Evolutionary conservation across 2,888 invertebrate genomes (phyloP).

Genomic region (Stictocephala bisonia): DNA sequence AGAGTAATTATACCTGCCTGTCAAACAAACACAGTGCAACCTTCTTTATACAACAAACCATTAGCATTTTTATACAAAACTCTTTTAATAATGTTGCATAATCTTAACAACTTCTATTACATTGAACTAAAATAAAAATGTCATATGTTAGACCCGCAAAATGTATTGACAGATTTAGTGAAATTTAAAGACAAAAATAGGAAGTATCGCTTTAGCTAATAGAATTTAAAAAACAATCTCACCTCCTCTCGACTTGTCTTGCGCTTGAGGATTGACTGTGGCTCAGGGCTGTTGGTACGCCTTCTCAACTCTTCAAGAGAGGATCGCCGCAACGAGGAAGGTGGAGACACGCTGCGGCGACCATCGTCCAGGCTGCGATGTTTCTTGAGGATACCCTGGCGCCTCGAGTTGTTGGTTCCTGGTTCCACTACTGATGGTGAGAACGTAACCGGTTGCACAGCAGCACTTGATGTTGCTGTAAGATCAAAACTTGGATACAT

Average conservation of each 20-base stretch:
- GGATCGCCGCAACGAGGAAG: constrained; percentile 75
- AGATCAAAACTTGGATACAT: background rate
- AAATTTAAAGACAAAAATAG: no score
- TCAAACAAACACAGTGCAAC: no score
- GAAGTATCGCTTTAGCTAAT: no score
- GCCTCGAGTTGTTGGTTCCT: constrained; percentile 56
- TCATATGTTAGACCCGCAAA: no score
- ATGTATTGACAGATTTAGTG: no score
- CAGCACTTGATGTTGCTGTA: constrained; percentile 3
- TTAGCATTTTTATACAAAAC: no score
- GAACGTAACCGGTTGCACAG: constrained; percentile 72
- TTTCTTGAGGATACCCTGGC: constrained; percentile 86
- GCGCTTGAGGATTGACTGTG: constrained; percentile 73
- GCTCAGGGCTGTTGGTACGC: constrained; percentile 57
- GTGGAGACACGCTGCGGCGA: constrained; percentile 77
- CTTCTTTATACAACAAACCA: no score
- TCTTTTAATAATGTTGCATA: no score
- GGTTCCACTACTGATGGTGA: constrained; percentile 80
- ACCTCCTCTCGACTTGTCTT: constrained; percentile 73
- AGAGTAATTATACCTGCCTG: no score
- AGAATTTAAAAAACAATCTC: no score
- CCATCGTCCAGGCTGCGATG: constrained; percentile 85
- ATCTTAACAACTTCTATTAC: no score
- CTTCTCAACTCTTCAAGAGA: constrained; percentile 76
- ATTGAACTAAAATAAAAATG: no score